A percentile compares a stretch with the other conserved stretches of the same genome.
Evolutionary conservation across 2,888 invertebrate genomes (phyloP).

Genomic region (Acanthopleura granulata): DNA sequence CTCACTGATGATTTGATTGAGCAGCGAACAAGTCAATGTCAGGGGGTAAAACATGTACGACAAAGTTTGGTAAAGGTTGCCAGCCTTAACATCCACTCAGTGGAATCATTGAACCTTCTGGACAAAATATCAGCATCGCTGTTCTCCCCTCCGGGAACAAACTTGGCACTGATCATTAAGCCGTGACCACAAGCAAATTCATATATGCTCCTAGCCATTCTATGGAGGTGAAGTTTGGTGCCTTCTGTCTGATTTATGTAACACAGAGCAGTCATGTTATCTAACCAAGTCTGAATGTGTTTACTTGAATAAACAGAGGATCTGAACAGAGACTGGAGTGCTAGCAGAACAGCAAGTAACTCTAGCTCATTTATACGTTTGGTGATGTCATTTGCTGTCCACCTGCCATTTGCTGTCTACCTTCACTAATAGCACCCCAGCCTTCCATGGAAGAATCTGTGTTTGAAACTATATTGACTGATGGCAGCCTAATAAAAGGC

Average conservation of each 20-base stretch:
- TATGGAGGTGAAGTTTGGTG: not conserved
- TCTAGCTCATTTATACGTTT: slow-evolving; percentile 12
- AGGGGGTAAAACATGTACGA: not conserved
- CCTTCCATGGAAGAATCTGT: not conserved
- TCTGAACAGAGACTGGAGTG: not conserved
- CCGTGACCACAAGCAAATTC: not conserved
- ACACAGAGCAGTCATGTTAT: slow-evolving; percentile 16
- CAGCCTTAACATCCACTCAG: slow-evolving; percentile 18
- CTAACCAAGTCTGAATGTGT: not conserved
- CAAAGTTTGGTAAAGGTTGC: not conserved
- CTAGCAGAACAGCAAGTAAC: slow-evolving; percentile 7
- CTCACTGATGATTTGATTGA: slow-evolving; percentile 14
- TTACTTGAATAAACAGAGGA: not conserved
- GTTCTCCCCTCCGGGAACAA: not conserved
- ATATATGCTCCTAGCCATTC: not conserved
- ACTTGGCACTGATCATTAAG: not conserved
- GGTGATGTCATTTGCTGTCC: not conserved
- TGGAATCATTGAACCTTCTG: slow-evolving; percentile 18
- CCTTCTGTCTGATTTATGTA: slow-evolving; percentile 7
- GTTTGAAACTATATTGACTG: not conserved
- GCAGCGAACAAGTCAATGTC: slow-evolving; percentile 23
- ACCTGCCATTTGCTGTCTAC: not conserved
- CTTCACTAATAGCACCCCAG: slow-evolving; percentile 16
- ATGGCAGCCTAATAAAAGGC: not conserved
- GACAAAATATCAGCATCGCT: slow-evolving; percentile 8